phyloP scores from a whole-genome alignment of 2,797 vertebrate genomes.

The Rallus crepitans region DNA sequence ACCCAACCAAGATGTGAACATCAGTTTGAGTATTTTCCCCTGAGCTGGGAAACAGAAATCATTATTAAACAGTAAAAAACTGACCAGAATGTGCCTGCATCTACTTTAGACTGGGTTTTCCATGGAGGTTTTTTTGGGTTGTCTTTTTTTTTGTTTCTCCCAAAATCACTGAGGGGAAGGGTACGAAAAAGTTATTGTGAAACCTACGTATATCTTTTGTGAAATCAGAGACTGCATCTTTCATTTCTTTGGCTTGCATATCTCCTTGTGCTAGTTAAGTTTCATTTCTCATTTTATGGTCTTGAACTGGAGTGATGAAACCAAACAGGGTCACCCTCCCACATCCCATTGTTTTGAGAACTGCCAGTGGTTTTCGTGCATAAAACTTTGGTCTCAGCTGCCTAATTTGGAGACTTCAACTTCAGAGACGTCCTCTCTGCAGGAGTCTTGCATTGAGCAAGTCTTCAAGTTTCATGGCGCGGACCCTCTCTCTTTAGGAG shows the following conservation, averaged over 20 bases:
- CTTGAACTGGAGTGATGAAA: neutral
- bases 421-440: neutral
- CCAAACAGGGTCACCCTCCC: neutral
- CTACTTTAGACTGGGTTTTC: neutral
- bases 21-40: neutral
- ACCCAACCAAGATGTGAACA: neutral
- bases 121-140: too few species aligned
- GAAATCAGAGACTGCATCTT: neutral
- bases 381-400: neutral
- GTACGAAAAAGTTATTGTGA: neutral
- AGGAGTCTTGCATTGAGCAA: neutral
- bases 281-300: conserved; percentile 19
- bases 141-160: neutral
- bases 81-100: neutral
- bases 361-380: neutral
- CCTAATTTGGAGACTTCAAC: neutral
- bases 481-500: neutral
- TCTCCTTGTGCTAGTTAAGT: neutral
- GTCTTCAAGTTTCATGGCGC: neutral
- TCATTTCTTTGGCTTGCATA: neutral
- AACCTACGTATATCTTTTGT: neutral
- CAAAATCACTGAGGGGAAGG: neutral
- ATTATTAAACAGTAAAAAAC: neutral
- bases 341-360: neutral
- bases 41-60: neutral